Conservation (phyloP, 2,797 vertebrate species). For the Cyclura pinguis region DNA sequence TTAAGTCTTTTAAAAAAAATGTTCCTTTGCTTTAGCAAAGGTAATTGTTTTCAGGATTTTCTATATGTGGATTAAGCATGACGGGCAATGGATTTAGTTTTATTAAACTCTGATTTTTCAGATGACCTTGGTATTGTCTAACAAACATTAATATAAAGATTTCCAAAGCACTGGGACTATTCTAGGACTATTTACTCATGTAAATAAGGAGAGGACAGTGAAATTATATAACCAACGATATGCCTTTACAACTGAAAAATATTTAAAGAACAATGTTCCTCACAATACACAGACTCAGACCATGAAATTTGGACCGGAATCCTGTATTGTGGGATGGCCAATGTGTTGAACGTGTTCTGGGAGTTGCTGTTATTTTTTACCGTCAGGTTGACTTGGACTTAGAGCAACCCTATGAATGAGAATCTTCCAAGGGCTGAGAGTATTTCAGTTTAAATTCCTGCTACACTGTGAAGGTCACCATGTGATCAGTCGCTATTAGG, state of each 20-base stretch:
- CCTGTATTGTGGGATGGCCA: background rate
- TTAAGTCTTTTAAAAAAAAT: constrained; percentile 2
- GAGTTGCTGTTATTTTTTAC: too few relatives aligned
- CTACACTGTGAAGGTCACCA: background rate
- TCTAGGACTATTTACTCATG: background rate
- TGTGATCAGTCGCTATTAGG: background rate
- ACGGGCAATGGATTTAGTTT: constrained; percentile 5
- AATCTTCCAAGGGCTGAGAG: too few relatives aligned
- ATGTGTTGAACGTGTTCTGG: background rate
- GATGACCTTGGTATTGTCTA: constrained; percentile 8
- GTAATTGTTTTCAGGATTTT: background rate
- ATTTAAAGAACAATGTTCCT: background rate
- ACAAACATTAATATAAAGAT: background rate
- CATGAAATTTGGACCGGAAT: background rate
- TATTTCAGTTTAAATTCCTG: background rate
- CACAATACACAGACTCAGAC: background rate
- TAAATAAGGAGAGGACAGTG: constrained; percentile 8
- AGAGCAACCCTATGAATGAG: too few relatives aligned
- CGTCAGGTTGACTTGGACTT: too few relatives aligned
- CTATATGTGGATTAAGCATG: constrained; percentile 7
- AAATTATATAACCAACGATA: background rate
- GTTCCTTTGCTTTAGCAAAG: constrained; percentile 21
- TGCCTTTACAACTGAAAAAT: background rate
- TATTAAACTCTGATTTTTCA: constrained; percentile 14
- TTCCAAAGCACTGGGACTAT: background rate